Percentiles rank a stretch among this genome's conserved stretches.
Evolutionary conservation across 2,888 invertebrate genomes (phyloP).

Genomic region (Nezara viridula): DNA sequence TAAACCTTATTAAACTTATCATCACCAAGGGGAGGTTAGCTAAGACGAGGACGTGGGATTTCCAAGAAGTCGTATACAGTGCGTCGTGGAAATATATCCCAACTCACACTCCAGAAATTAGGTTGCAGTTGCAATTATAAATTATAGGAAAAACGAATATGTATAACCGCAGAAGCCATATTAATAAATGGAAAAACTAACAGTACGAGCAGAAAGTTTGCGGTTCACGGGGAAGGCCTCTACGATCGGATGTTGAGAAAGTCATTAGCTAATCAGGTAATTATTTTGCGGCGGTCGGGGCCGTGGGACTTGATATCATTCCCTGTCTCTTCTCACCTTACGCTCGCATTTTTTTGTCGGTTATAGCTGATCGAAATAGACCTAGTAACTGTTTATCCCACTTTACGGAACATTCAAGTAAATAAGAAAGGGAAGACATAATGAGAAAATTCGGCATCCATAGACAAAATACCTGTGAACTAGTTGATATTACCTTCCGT

Average conservation of each 20-base stretch:
- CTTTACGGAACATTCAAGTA: no score
- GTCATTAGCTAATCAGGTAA: slow-evolving; percentile 46
- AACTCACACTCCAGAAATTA: background rate
- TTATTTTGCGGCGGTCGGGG: slow-evolving; percentile 26
- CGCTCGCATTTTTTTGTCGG: background rate
- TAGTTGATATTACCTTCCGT: no score
- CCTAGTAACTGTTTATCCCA: background rate
- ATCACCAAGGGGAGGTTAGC: no score
- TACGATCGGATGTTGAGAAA: slow-evolving; percentile 38
- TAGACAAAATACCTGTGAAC: no score
- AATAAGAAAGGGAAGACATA: no score
- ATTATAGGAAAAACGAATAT: slow-evolving; percentile 25
- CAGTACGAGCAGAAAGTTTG: background rate
- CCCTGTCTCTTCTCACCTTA: background rate
- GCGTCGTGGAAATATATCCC: no score
- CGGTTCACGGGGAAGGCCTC: background rate
- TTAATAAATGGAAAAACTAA: slow-evolving; percentile 33
- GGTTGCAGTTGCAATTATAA: slow-evolving; percentile 1
- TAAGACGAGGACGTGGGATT: no score
- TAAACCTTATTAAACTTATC: no score
- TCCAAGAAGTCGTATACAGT: no score
- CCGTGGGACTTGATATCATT: background rate
- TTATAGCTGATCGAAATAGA: background rate
- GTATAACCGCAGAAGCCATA: slow-evolving; percentile 11
- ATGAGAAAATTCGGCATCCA: no score